Base-by-base conservation (phyloP, 2,797 vertebrate species). In the Gymnodraco acuticeps region DNA sequence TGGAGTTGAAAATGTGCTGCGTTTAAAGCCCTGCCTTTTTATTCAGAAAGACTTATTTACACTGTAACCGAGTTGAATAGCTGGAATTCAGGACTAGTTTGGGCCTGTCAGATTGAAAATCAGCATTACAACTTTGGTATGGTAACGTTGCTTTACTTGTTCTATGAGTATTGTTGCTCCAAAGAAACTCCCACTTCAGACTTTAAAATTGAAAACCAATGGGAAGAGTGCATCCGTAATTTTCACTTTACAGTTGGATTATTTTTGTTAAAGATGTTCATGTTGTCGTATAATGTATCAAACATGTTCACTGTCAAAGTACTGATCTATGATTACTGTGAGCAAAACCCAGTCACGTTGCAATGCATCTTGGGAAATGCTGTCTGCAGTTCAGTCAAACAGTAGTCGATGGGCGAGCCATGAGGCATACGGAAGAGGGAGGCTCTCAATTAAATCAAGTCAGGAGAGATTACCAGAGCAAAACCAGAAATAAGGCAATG, bases 281-380 rank as follows among this genome's bases (percentile, higher is more conserved):
- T 23, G 41, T 17, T 67, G 48, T 19, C 23, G 3, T 51, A 16
- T 31, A 27, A 1, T 52, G 72, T 55, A 64, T 63, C 50, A 43
- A 4, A 6, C 54, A 52, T 27, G 8, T 23, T 70, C 59, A 42
- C 9, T 16, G 41, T 51, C 48, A 64, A 52, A 55, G 67, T 23
- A 16, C n/a, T 10, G 60, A 4, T 46, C n/a, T 54, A 0, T 41
- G 10, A 13, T 17, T 52, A 17, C 53, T 72, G 20, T 2, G 27
- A 55, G 12, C 4, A 58, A 63, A 38, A 43, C 9, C 11, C 16
- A 8, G 38, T 16, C 14, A 16, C 3, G 59, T 7, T 19, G 75
- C 77, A 78, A 4, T 82, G 93, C 90, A 94, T 86, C 52, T 19
- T 85, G 91, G 93, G 92, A 90, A 80, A 83, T 91, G 92, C 16